Conservation (phyloP, 2,797 vertebrate species). For the Falco peregrinus region DNA sequence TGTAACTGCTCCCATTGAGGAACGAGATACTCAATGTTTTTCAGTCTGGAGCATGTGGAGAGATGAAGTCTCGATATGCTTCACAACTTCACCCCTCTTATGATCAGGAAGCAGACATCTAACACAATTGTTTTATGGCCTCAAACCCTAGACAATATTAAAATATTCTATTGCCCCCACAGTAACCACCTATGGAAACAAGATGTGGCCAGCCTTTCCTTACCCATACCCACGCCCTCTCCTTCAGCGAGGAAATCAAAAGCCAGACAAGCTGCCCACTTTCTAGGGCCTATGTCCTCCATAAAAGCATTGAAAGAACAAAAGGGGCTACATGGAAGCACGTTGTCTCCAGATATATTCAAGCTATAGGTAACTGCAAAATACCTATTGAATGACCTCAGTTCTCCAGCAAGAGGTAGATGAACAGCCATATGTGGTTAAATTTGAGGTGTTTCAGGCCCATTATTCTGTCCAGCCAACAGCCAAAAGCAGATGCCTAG, state of each 20-base stretch:
- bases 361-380: neutral
- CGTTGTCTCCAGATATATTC: neutral
- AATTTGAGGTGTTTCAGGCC: neutral
- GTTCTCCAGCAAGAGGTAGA: neutral
- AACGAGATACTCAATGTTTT: constrained; percentile 7
- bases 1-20: neutral
- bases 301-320: neutral
- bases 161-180: neutral
- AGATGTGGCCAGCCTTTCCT: neutral
- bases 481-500: neutral
- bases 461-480: neutral
- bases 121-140: neutral
- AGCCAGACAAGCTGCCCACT: neutral
- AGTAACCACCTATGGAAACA: neutral
- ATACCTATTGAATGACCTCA: neutral
- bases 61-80: neutral
- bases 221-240: neutral
- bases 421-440: neutral
- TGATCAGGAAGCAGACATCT: neutral
- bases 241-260: neutral
- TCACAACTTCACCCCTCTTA: neutral
- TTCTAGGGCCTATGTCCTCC: neutral
- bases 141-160: neutral
- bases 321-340: neutral
- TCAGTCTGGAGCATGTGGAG: neutral